Conservation (phyloP, 2,888 invertebrate species). For the Ametastegia equiseti region DNA sequence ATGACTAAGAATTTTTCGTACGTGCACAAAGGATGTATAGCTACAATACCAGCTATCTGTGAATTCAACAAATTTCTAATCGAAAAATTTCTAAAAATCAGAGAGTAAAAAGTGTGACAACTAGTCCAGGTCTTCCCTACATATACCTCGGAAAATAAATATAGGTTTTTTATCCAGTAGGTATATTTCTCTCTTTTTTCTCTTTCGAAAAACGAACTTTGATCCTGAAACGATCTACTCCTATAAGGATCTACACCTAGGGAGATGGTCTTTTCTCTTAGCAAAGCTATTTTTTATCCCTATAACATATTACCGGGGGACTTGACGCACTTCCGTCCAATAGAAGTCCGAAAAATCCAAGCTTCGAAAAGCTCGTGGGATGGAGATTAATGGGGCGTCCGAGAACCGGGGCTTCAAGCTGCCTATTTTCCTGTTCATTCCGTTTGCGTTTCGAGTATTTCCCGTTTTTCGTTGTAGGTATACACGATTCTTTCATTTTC, state of each 20-base stretch:
- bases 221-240: background rate
- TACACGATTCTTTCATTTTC: too few species aligned
- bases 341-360: constrained; percentile 26
- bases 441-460: background rate
- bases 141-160: background rate
- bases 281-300: constrained; percentile 17
- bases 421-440: background rate
- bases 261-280: background rate
- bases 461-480: background rate
- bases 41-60: too few species aligned
- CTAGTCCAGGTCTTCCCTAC: too few species aligned
- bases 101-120: too few species aligned
- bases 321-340: constrained; percentile 6
- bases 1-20: too few species aligned
- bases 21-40: too few species aligned
- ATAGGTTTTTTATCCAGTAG: too few species aligned
- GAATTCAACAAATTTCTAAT: too few species aligned
- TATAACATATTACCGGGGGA: background rate
- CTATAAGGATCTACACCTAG: background rate
- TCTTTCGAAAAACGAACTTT: background rate
- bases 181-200: too few species aligned
- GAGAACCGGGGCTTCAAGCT: background rate
- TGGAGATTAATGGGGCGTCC: constrained; percentile 25
- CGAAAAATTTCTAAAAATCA: too few species aligned
- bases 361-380: constrained; percentile 1